These are phyloP conservation scores for Rhodophaea formosa DNA, from an alignment of 2,888 invertebrate genomes.

Conservation along the genomic window DNA sequence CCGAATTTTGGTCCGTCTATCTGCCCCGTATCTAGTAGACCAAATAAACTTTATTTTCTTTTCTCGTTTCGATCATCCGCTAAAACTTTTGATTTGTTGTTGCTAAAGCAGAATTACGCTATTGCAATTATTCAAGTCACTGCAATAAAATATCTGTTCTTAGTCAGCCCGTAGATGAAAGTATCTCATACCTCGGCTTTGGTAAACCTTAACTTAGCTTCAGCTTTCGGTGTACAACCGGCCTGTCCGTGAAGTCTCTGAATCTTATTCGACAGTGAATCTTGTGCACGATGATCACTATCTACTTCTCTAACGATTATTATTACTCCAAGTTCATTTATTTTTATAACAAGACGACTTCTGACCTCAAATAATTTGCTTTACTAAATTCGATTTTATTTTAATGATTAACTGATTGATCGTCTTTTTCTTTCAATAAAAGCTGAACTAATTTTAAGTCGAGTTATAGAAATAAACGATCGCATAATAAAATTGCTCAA, in stretches of 20 bases:
- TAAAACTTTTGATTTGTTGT: no score
- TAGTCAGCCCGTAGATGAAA: no score
- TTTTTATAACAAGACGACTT: slow-evolving; percentile 10
- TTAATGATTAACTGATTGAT: slow-evolving; percentile 5
- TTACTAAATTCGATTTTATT: slow-evolving; percentile 17
- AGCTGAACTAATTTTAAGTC: slow-evolving; percentile 5
- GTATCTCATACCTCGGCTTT: background rate
- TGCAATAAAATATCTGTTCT: no score
- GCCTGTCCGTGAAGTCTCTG: slow-evolving; percentile 13
- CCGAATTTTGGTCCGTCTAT: no score
- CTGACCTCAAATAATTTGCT: background rate
- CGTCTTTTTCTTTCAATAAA: background rate
- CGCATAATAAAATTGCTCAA: background rate
- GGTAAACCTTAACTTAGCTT: background rate
- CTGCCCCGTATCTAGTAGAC: no score
- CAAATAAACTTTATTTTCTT: no score
- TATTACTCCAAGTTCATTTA: slow-evolving; percentile 5
- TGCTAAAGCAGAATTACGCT: no score
- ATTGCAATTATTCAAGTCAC: no score
- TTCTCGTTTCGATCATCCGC: no score
- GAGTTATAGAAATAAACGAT: slow-evolving; percentile 13
- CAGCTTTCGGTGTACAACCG: background rate
- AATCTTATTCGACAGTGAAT: slow-evolving; percentile 1
- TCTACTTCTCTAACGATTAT: slow-evolving; percentile 4
- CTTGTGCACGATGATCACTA: slow-evolving; percentile 3